Evolutionary conservation across 2,888 invertebrate genomes (phyloP).

Genomic region (Steinernema carpocapsae): DNA sequence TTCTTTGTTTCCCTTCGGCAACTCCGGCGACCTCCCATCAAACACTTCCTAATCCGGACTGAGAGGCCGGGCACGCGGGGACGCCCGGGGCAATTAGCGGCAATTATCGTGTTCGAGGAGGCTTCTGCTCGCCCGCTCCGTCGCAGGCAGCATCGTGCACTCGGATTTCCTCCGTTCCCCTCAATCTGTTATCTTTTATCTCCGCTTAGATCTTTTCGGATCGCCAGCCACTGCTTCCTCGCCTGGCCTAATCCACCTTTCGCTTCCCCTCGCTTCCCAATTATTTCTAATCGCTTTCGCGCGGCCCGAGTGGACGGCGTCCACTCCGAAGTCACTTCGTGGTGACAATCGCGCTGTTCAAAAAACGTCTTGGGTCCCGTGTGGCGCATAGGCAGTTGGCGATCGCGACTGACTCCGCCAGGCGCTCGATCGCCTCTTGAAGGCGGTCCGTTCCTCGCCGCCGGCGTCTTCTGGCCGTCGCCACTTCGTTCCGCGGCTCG

Average conservation of each 20-base stretch:
- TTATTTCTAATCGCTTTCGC: constrained; percentile 9
- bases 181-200: constrained; percentile 21
- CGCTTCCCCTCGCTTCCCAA: not conserved
- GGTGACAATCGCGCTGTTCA: not conserved
- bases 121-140: not conserved
- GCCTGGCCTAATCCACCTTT: not conserved
- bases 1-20: no score
- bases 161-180: not conserved
- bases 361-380: not conserved
- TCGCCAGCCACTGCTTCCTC: not conserved
- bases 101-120: constrained; percentile 21
- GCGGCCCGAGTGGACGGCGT: constrained; percentile 32
- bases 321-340: not conserved
- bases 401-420: not conserved
- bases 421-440: constrained; percentile 26
- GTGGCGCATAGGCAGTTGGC: constrained; percentile 11
- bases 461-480: constrained; percentile 22
- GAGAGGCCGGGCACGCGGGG: not conserved
- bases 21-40: no score
- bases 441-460: constrained; percentile 5
- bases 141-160: not conserved
- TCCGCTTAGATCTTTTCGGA: constrained; percentile 1
- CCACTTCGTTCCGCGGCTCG: constrained; percentile 12
- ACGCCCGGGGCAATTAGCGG: constrained; percentile 7
- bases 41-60: no score